Evolutionary conservation across 1,140 invertebrate genomes (phyloP).

Genomic region (Brachionus rubens): DNA sequence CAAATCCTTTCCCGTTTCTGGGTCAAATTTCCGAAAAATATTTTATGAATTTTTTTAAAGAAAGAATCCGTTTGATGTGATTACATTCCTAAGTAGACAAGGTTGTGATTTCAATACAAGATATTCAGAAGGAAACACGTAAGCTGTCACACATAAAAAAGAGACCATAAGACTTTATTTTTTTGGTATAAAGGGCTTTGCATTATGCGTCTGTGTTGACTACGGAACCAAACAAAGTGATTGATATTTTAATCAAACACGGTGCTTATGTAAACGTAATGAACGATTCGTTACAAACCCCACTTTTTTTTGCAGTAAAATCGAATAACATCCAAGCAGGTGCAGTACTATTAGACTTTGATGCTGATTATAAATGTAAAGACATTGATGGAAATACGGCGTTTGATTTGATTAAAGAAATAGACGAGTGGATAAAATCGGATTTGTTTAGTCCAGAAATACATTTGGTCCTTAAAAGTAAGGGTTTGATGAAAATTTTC

Average conservation of each 20-base stretch:
- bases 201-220: background rate
- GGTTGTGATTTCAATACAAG: conserved; percentile 2
- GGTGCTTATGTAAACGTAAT: conserved; percentile 53
- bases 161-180: background rate
- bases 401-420: conserved; percentile 57
- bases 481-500: background rate
- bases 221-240: conserved; percentile 43
- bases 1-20: no score
- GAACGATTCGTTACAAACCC: conserved; percentile 53
- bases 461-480: conserved; percentile 10
- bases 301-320: conserved; percentile 56
- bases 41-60: background rate
- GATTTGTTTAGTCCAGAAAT: conserved; percentile 56
- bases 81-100: background rate
- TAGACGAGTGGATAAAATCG: conserved; percentile 59
- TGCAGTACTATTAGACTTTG: conserved; percentile 47
- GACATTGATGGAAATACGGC: conserved; percentile 53
- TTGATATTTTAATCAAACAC: conserved; percentile 53
- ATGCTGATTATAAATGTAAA: background rate
- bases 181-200: conserved; percentile 5
- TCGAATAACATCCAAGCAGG: conserved; percentile 56
- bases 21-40: background rate
- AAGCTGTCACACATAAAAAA: conserved; percentile 30
- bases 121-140: conserved; percentile 56
- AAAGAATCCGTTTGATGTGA: background rate